Base-by-base conservation (phyloP, 1,140 invertebrate genomes). In the Lucilia sericata region DNA sequence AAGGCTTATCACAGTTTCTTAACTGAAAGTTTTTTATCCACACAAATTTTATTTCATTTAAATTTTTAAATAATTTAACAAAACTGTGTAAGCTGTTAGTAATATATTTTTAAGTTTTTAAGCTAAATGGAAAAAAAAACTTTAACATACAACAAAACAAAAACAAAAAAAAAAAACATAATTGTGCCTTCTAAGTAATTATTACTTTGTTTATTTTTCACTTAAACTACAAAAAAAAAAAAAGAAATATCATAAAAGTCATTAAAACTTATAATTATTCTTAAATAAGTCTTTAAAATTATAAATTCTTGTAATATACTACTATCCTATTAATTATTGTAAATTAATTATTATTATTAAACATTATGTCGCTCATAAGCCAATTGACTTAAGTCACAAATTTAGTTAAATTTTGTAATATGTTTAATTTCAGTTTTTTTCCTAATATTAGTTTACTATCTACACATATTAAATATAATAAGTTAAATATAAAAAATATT, bases 301-400 rank as follows among this genome's bases (percentile, higher is more conserved):
- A 60, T 17, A 17, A 60, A 60, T 17, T 60, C 5, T 60, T 60
- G 55, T 60, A 70, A 25, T 2, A 70, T 21, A 70, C 21, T 21
- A 1, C 25, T 30, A 30, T 30, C 3, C 25, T 30, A 25, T 60
- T 70, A 70, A 55, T 70, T 70, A 19, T 70, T 70, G 19, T 70
- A 21, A 17, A 55, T 9, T 25, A 9, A 60, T 17, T 60, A 60
- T n/a, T 60, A 60, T 17, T 60, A 60, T n/a, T 60, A 17, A 60
- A n/a, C 8, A 17, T 17, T 60, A n/a, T 60, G 17, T 7, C 14
- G 0, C 55, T 60, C 55, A n/a, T 60, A 60, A 60, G 55, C 55
- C 14, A 60, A 60, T 14, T 70, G 65, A 70, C 65, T 70, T 21
- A 70, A 70, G 65, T 70, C 65, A 70, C 65, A 70, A 70, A 70